A percentile compares a stretch with the other conserved stretches of the same genome.
phyloP scores from a whole-genome alignment of 1,140 invertebrate genomes.

The Hycleus phaleratus region DNA sequence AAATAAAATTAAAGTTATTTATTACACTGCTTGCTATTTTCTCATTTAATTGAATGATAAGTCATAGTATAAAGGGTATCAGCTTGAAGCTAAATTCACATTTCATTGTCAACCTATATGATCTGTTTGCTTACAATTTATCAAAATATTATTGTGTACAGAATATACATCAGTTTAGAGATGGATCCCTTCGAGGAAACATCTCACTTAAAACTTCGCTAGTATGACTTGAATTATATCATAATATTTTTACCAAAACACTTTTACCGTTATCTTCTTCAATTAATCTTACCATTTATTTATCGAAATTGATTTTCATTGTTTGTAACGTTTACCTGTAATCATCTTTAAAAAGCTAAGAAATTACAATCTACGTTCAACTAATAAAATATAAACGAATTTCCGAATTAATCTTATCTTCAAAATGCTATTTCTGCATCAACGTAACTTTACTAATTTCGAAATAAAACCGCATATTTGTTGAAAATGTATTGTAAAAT shows the following conservation, averaged over 20 bases:
- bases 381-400: too few species aligned
- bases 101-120: constrained; percentile 19
- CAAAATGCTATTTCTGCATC: too few species aligned
- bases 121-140: constrained; percentile 22
- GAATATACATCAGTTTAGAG: constrained; percentile 16
- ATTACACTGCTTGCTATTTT: constrained; percentile 2
- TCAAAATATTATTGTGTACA: constrained; percentile 22
- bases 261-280: constrained; percentile 12
- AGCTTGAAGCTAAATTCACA: constrained; percentile 15
- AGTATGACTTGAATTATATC: constrained; percentile 16
- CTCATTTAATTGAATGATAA: constrained; percentile 13
- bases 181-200: constrained; percentile 5
- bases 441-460: too few species aligned
- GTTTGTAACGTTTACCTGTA: constrained; percentile 1
- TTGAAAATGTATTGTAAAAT: too few species aligned
- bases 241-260: constrained; percentile 11
- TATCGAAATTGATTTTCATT: constrained; percentile 15
- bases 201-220: constrained; percentile 12
- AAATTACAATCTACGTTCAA: neutral
- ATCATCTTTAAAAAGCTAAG: neutral
- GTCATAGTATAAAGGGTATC: constrained; percentile 7
- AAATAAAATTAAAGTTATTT: too few species aligned
- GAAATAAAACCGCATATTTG: too few species aligned
- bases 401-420: too few species aligned
- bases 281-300: constrained; percentile 18